phyloP scores from a whole-genome alignment of 2,113 vertebrate genomes.

The Lepidothrix coronata region DNA sequence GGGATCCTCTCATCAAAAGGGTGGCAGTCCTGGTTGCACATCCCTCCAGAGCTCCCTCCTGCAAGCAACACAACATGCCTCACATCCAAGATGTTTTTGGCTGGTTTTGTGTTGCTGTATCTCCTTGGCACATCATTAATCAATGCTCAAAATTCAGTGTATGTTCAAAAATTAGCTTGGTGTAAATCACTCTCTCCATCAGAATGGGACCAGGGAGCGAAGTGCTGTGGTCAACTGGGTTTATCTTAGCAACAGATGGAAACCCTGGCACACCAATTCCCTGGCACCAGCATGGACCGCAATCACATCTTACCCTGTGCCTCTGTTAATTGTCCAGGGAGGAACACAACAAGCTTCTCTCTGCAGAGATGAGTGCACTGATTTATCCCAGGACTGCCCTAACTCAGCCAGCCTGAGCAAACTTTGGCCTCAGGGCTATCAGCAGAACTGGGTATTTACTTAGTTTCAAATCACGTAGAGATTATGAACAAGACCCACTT shows the following conservation, averaged over 20 bases:
- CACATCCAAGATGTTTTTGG: background rate
- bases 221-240: background rate
- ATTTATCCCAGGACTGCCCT: background rate
- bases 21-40: background rate
- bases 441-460: background rate
- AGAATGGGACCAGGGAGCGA: background rate
- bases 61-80: background rate
- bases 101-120: background rate
- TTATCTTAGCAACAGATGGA: background rate
- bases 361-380: background rate
- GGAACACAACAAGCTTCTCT: background rate
- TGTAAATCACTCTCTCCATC: background rate
- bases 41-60: background rate
- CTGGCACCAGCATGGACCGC: background rate
- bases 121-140: background rate
- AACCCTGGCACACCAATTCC: background rate
- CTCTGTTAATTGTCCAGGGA: background rate
- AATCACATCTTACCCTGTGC: background rate
- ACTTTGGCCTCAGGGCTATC: background rate
- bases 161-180: background rate
- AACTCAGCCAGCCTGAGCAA: background rate
- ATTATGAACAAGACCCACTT: background rate
- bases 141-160: background rate
- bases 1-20: background rate
- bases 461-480: background rate